A percentile compares a stretch with the other conserved stretches of the same genome.
Evolutionary conservation across 2,113 vertebrate genomes (phyloP).

Genomic region (Myiagra hebetior): DNA sequence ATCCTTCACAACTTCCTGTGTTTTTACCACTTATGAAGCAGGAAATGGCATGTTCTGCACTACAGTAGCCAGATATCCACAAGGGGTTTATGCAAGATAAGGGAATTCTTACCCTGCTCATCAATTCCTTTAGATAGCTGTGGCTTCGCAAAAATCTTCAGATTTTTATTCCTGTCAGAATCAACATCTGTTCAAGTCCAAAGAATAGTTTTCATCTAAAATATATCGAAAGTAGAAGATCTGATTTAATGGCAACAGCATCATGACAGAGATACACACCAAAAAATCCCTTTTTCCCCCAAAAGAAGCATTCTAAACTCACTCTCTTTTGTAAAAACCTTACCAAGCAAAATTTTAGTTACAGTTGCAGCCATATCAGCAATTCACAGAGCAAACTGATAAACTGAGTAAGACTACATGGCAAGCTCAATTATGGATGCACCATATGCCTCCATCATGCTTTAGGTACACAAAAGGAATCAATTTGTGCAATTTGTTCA

Average conservation of each 20-base stretch:
- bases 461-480: slow-evolving; percentile 5
- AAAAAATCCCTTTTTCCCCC: neutral
- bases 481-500: slow-evolving; percentile 2
- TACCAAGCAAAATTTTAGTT: slow-evolving; percentile 1
- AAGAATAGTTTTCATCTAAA: slow-evolving; percentile 29
- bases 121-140: neutral
- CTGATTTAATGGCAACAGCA: neutral
- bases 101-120: neutral
- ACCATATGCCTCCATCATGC: slow-evolving; percentile 20
- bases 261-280: neutral
- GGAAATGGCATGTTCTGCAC: neutral
- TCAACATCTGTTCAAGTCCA: neutral
- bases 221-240: neutral
- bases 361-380: slow-evolving; percentile 4
- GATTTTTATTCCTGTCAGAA: neutral
- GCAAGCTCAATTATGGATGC: slow-evolving; percentile 9
- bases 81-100: neutral
- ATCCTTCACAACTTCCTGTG: neutral
- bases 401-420: neutral
- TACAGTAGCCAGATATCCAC: neutral
- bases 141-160: neutral
- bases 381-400: slow-evolving; percentile 16
- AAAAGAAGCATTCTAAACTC: neutral
- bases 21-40: neutral
- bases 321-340: neutral